Evolutionary conservation across 1,140 invertebrate genomes (phyloP).

Genomic region (Atta colombica): DNA sequence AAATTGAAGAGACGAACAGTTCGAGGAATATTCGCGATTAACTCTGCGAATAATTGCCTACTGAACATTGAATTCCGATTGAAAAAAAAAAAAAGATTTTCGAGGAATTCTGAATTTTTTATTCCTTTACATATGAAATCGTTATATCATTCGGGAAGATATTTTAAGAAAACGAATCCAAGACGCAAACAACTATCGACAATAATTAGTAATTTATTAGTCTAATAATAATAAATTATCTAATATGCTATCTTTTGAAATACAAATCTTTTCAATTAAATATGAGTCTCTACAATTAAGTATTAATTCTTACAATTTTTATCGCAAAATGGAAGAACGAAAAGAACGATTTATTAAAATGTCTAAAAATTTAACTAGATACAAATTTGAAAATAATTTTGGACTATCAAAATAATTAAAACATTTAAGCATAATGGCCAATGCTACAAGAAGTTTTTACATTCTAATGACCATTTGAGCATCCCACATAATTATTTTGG

Average conservation of each 20-base stretch:
- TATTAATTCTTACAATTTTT: background rate
- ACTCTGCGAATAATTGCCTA: background rate
- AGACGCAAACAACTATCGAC: background rate
- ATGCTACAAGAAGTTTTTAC: no score
- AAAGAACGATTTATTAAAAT: no score
- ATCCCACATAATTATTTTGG: no score
- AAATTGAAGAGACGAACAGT: slow-evolving; percentile 24
- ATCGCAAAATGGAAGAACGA: background rate
- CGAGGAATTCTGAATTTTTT: background rate
- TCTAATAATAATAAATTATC: no score
- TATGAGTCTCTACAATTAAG: no score
- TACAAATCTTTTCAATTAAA: background rate
- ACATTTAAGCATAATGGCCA: no score
- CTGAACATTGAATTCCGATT: slow-evolving; percentile 23
- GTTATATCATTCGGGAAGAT: background rate
- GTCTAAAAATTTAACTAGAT: no score
- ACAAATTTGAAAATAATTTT: no score
- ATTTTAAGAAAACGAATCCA: background rate
- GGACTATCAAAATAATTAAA: no score
- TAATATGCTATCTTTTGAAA: background rate
- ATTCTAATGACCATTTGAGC: no score
- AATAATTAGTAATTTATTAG: no score
- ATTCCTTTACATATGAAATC: background rate
- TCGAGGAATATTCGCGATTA: slow-evolving; percentile 30
- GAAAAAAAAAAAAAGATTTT: background rate